Conservation (phyloP, 2,113 vertebrate genomes). For the Pelodiscus sinensis region DNA sequence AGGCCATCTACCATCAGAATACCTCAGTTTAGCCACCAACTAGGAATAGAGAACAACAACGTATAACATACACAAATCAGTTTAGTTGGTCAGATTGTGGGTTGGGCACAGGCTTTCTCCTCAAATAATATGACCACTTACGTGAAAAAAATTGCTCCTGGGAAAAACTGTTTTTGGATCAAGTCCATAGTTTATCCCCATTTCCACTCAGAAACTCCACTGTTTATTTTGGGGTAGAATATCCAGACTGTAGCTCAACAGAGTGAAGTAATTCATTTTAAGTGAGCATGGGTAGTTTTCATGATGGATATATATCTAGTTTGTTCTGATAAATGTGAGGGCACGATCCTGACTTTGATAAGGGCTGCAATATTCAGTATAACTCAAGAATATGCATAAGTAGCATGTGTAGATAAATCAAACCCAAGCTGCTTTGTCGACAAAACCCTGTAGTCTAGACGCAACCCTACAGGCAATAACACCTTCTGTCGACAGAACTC, state of each 20-base stretch:
- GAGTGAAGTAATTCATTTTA: not conserved
- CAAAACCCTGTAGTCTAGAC: too few species aligned
- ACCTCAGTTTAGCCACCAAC: not conserved
- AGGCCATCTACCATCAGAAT: constrained; percentile 14
- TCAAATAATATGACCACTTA: not conserved
- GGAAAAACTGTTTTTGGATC: not conserved
- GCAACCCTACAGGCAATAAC: too few species aligned
- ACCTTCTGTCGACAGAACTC: too few species aligned
- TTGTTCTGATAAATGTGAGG: not conserved
- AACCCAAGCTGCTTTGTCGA: too few species aligned
- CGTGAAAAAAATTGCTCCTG: not conserved
- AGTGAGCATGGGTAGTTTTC: not conserved
- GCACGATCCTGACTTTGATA: accelerated
- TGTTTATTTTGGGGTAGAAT: not conserved
- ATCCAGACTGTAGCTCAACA: not conserved
- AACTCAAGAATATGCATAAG: not conserved
- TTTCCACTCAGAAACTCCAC: not conserved
- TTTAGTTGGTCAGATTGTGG: not conserved
- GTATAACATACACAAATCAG: not conserved
- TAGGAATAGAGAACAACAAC: not conserved
- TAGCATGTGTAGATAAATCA: not conserved
- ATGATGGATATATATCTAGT: not conserved
- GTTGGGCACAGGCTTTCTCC: not conserved
- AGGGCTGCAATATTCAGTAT: not conserved
- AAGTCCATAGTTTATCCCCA: not conserved